A percentile compares a stretch with the other conserved stretches of the same genome.
Evolutionary conservation across 2,888 invertebrate genomes (phyloP).

Genomic region (Pocota personata): DNA sequence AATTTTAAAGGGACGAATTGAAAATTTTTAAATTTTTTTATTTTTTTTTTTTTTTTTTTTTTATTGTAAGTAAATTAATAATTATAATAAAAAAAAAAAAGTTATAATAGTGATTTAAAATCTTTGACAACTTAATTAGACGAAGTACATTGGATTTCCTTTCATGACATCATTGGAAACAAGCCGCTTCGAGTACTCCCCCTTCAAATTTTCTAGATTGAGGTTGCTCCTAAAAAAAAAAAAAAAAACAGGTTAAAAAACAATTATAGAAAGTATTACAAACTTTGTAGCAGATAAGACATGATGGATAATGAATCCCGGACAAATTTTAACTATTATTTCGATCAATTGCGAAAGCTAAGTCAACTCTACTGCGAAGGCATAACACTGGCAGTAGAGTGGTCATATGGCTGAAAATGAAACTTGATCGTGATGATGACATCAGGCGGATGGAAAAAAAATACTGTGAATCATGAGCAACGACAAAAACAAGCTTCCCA

Average conservation of each 20-base stretch:
- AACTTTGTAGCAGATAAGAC: too few species aligned
- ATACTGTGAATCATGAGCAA: too few species aligned
- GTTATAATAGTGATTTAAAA: neutral
- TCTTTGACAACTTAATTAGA: slow-evolving; percentile 82
- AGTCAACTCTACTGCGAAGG: too few species aligned
- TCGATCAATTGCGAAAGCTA: too few species aligned
- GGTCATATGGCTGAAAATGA: too few species aligned
- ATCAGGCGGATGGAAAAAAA: too few species aligned
- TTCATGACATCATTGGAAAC: slow-evolving; percentile 84
- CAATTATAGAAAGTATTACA: too few species aligned
- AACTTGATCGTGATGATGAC: too few species aligned
- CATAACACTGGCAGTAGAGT: too few species aligned
- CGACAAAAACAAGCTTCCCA: too few species aligned
- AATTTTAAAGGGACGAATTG: slow-evolving; percentile 86
- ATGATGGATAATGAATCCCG: too few species aligned
- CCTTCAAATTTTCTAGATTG: slow-evolving; percentile 82
- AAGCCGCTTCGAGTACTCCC: slow-evolving; percentile 83
- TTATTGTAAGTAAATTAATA: slow-evolving; percentile 6
- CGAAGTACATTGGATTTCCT: slow-evolving; percentile 88
- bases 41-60: neutral
- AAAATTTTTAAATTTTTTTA: slow-evolving; percentile 76
- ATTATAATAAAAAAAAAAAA: neutral
- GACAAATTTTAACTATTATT: too few species aligned
- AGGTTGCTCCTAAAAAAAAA: slow-evolving; percentile 38
- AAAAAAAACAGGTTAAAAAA: slow-evolving; percentile 1